A percentile compares a stretch with the other conserved stretches of the same genome.
phyloP scores from a whole-genome alignment of 2,113 vertebrate genomes.

The Hypocryptadius cinnamomeus region DNA sequence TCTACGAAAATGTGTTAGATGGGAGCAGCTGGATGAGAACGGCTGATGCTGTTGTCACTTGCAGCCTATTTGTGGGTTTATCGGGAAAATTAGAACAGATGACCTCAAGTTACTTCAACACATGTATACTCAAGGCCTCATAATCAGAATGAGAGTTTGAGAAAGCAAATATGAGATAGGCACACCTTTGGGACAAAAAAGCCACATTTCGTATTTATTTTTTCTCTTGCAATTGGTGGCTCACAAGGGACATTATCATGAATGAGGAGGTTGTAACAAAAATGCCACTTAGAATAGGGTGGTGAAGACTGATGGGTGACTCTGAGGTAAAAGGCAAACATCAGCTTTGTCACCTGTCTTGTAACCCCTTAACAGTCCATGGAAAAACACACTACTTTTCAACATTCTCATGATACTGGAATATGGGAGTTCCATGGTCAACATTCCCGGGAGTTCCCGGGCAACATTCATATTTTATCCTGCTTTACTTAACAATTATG shows the following conservation, averaged over 20 bases:
- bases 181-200: not conserved
- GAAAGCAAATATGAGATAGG: constrained; percentile 9
- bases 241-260: not conserved
- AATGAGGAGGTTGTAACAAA: not conserved
- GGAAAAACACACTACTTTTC: not conserved
- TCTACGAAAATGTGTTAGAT: not conserved
- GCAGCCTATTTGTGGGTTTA: not conserved
- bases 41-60: constrained; percentile 20
- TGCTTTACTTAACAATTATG: not conserved
- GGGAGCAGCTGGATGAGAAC: constrained; percentile 48
- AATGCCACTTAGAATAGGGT: not conserved
- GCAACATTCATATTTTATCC: not conserved
- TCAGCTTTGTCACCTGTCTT: not conserved
- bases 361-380: not conserved
- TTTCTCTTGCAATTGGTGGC: not conserved
- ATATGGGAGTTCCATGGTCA: not conserved
- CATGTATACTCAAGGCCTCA: constrained; percentile 13
- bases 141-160: not conserved
- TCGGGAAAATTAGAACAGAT: not conserved
- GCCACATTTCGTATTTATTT: not conserved
- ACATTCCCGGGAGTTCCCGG: not conserved
- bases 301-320: not conserved
- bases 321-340: not conserved
- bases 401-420: not conserved
- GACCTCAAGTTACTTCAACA: not conserved